Conservation (phyloP, 2,113 vertebrate genomes). For the Nannospalax galili region DNA sequence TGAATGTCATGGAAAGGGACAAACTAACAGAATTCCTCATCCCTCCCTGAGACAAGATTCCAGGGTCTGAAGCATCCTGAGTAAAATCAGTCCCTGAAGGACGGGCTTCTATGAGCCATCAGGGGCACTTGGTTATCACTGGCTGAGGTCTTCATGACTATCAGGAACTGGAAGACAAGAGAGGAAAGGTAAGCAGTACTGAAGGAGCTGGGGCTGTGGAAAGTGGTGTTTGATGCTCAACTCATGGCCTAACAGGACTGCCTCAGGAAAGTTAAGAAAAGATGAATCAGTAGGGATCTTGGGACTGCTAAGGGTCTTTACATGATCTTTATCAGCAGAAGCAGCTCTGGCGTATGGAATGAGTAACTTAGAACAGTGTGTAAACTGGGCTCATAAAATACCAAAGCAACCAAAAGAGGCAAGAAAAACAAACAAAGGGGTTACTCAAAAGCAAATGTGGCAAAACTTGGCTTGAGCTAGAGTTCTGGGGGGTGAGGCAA, state of each 20-base stretch:
- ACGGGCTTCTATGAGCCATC: background rate
- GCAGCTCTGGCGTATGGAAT: background rate
- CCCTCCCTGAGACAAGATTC: background rate
- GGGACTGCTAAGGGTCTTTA: background rate
- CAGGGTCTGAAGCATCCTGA: background rate
- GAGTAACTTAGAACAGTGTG: background rate
- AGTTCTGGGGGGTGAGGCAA: background rate
- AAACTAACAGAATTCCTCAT: background rate
- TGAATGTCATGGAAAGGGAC: background rate
- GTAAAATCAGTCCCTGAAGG: background rate
- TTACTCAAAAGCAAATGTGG: background rate
- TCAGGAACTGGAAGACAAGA: background rate
- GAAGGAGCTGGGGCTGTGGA: background rate
- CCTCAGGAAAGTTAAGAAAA: background rate
- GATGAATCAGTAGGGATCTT: background rate
- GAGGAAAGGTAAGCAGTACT: background rate
- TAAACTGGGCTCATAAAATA: background rate
- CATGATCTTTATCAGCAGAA: background rate
- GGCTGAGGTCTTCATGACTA: background rate
- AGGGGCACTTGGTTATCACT: background rate
- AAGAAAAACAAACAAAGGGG: background rate
- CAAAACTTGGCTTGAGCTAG: background rate
- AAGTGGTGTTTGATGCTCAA: background rate
- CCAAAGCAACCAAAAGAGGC: background rate
- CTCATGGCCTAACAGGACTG: background rate